These are phyloP conservation scores for Peromyscus maniculatus DNA, from an alignment of 2,113 vertebrate species.

Conservation along the genomic window DNA sequence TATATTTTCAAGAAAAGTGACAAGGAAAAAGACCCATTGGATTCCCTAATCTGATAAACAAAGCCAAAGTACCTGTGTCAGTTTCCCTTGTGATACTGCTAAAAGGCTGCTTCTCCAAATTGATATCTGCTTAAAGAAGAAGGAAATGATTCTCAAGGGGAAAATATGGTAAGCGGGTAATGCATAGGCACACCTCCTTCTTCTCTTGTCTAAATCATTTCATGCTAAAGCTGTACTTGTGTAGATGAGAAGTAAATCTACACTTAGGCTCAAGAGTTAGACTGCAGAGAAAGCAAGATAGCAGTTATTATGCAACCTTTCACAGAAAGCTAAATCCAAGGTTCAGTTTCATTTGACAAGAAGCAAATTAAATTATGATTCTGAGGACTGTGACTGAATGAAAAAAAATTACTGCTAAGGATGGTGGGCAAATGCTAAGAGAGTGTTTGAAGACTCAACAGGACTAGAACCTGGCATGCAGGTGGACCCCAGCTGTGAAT, in stretches of 20 bases:
- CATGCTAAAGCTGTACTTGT: slow-evolving; percentile 70
- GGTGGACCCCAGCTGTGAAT: not conserved
- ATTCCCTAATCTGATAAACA: slow-evolving; percentile 73
- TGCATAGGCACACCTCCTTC: slow-evolving; percentile 34
- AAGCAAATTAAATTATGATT: slow-evolving; percentile 59
- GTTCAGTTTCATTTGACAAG: slow-evolving; percentile 29
- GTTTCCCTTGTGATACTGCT: slow-evolving; percentile 28
- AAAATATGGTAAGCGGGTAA: not conserved
- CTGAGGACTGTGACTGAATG: slow-evolving; percentile 16
- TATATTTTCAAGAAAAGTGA: slow-evolving; percentile 77
- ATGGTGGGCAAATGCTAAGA: not conserved
- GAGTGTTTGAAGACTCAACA: not conserved
- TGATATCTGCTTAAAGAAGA: slow-evolving; percentile 51
- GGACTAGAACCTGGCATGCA: not conserved
- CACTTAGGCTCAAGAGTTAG: not conserved
- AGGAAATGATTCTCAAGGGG: slow-evolving; percentile 9
- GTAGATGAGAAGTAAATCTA: slow-evolving; percentile 57
- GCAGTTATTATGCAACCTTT: slow-evolving; percentile 18
- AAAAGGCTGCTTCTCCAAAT: slow-evolving; percentile 47
- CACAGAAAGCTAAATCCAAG: slow-evolving; percentile 29
- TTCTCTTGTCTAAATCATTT: slow-evolving; percentile 42
- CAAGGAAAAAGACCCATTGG: slow-evolving; percentile 65
- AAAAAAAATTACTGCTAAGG: not conserved
- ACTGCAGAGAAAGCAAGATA: slow-evolving; percentile 57
- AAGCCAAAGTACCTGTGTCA: slow-evolving; percentile 55